Base-by-base conservation (phyloP, 2,113 vertebrate species). In the Clarias gariepinus region DNA sequence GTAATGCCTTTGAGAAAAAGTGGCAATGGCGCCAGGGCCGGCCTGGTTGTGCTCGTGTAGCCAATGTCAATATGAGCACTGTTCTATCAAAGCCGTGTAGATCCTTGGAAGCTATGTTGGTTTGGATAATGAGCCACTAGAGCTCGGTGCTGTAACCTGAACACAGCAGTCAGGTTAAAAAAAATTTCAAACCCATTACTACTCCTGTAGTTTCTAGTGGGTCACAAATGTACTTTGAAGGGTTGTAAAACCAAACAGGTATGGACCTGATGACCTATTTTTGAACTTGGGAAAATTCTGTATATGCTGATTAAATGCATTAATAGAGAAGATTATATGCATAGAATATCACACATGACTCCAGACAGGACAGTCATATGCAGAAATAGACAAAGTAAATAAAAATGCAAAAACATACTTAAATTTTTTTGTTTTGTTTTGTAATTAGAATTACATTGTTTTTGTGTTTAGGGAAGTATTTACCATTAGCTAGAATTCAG, bases 21-120 rank as follows among this genome's bases (percentile, higher is more conserved):
- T 92, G 91, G 92, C 88, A 93, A 89, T 92, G 79, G 89, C 76
- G 66, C 81, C 80, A 25, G 86, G 81, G 89, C 90, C 84, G 88
- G 91, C 90, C 91, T 82, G 71, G 89, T 89, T 88, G 83, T 89
- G 87, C 88, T 91, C 84, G 87, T 68, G 85, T 91, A 86, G 92
- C 92, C 93, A 93, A 93, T 90, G 90, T 92, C 92, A 94, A 93
- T 92, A 93, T 81, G 33, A 80, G 90, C 84, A 89, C 81, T 52
- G 64, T 57, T 79, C 73, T 68, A 81, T 86, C 52, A 83, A 71
- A 86, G 64, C 83, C 60, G 60, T 61, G 80, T 47, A 85, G 69
- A 88, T 86, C 83, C 74, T 76, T 73, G 25, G 71, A 86, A 71
- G 55, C 74, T 85, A 16, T 74, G 74, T 86, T 33, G 23, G 25